phyloP scores from a whole-genome alignment of 2,888 invertebrate genomes.

The Cephus pulcher region DNA sequence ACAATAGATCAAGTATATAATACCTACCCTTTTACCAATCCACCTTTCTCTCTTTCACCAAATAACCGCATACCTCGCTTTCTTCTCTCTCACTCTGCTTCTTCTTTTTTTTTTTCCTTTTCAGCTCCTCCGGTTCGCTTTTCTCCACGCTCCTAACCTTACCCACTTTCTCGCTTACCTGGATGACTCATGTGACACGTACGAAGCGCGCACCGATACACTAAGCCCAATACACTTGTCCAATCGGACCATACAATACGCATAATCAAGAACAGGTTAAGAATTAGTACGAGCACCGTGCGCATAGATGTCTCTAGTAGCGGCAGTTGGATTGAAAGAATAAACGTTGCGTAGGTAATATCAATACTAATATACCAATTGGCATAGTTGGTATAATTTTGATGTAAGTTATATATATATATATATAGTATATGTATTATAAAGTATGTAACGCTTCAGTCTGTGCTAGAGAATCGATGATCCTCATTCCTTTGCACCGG shows the following conservation, averaged over 20 bases:
- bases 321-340: no score
- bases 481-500: no score
- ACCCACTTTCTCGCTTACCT: slow-evolving; percentile 29
- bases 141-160: not conserved
- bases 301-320: no score
- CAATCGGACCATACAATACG: no score
- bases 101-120: not conserved
- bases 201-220: slow-evolving; percentile 27
- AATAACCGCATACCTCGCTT: not conserved
- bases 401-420: no score
- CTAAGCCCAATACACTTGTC: slow-evolving; percentile 16
- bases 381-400: no score
- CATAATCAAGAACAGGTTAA: slow-evolving; percentile 23
- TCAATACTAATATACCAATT: no score
- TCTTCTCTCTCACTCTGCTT: slow-evolving; percentile 24
- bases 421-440: no score
- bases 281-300: not conserved
- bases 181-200: slow-evolving; percentile 43
- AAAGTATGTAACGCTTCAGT: no score
- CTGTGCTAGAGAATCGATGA: no score
- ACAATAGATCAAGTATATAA: slow-evolving; percentile 4
- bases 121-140: slow-evolving; percentile 11
- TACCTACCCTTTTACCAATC: slow-evolving; percentile 10
- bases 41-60: not conserved
- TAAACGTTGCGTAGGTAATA: no score